Percentiles rank a stretch among this genome's conserved stretches.
These are phyloP conservation scores for Clusia tigrina DNA, from an alignment of 2,888 invertebrate genomes.

Conservation along the genomic window DNA sequence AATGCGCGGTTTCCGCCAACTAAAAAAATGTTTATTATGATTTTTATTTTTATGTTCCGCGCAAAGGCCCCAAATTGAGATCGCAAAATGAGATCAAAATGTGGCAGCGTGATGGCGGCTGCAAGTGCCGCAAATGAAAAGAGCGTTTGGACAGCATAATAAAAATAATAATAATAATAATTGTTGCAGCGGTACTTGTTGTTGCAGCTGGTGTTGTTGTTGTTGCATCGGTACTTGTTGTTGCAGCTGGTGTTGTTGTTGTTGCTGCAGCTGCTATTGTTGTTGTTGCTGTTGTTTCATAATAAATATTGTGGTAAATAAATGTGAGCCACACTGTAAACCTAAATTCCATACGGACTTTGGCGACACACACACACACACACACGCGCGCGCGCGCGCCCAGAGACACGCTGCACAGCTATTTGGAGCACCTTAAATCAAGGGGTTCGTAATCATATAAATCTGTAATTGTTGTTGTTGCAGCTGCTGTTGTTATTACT, in stretches of 20 bases:
- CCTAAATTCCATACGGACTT: neutral
- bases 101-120: neutral
- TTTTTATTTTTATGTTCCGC: neutral
- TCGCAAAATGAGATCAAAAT: slow-evolving; percentile 33
- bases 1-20: neutral
- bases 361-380: too few species aligned
- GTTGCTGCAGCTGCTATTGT: slow-evolving; percentile 18
- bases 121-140: neutral
- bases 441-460: neutral
- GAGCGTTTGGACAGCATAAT: neutral
- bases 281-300: slow-evolving; percentile 5
- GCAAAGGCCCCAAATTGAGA: slow-evolving; percentile 2
- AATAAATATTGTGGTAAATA: neutral
- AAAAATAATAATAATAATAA: neutral
- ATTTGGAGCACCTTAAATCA: slow-evolving; percentile 6
- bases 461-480: slow-evolving; percentile 17
- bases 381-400: too few species aligned
- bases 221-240: neutral
- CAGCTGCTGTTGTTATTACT: slow-evolving; percentile 26
- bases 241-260: slow-evolving; percentile 7
- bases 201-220: neutral
- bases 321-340: slow-evolving; percentile 4
- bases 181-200: neutral
- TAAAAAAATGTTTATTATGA: neutral
- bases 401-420: too few species aligned